Evolutionary conservation across 2,797 vertebrate species (phyloP), one percentile per base, ranked within the genome.

Genomic region (Gobio occitaniae): DNA sequence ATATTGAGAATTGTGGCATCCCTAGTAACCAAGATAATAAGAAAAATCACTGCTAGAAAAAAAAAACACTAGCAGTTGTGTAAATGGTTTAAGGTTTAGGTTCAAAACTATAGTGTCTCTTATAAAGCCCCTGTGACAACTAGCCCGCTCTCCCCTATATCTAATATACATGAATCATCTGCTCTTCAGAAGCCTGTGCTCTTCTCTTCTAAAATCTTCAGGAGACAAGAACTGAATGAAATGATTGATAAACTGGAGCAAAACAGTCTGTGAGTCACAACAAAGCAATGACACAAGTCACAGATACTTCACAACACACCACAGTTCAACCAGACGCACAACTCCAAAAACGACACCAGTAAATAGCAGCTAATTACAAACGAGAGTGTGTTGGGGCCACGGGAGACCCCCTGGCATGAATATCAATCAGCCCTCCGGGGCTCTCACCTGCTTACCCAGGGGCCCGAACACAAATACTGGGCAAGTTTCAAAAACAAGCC

Each of bases 361-460:
- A 94, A 95, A 96, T 94, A 95, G 95, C 94, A 95, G 94, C 95
- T 96, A 95, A 96, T 96, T 96, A 96, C 95, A 95, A 96, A 96
- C 95, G 94, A 94, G 94, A 94, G 93, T 94, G 94, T 95, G 93
- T 93, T 92, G 90, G 92, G 93, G 94, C 92, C 93, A 91, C 88
- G 90, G 92, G 89, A 90, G 89, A 92, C 94, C 93, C 93, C 94
- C 92, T 80, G 92, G 93, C 93, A 91, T 91, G 95, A 95, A 94
- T 85, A 72, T 80, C 66, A 88, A 76, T 87, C 75, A 82, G 86
- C 25, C 78, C 95, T 95, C 94, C 93, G 78, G 81, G 95, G 95
- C 95, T 74, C 94, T 96, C 95, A 96, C 96, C 96, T 96, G 95
- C 95, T 94, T 93, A 93, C 89, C 80, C 92, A 94, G 44, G 88